These are phyloP conservation scores for Stegastes partitus DNA, from an alignment of 2,113 vertebrate genomes.

Conservation along the genomic window DNA sequence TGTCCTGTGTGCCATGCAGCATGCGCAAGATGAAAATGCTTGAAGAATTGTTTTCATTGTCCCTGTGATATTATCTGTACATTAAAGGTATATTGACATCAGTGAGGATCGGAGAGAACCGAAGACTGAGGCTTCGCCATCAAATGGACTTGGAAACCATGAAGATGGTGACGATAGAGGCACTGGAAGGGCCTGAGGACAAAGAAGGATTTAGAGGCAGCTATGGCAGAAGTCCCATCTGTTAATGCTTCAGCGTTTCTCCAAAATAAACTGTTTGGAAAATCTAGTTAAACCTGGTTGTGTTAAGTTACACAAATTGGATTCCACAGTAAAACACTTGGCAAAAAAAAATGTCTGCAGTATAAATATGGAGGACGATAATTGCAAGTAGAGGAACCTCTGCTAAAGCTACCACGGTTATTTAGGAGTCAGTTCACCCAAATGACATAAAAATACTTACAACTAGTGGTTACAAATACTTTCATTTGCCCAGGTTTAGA, in stretches of 20 bases:
- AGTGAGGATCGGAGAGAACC: conserved; percentile 24
- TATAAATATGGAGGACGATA: neutral
- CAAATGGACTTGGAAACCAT: conserved; percentile 43
- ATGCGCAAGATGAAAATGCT: conserved; percentile 47
- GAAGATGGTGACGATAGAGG: conserved; percentile 60
- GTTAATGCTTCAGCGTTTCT: neutral
- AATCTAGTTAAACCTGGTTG: conserved; percentile 1
- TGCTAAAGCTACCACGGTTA: conserved; percentile 20
- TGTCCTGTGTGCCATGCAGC: conserved; percentile 36
- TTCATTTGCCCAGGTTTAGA: neutral
- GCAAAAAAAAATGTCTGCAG: neutral
- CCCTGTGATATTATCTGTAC: conserved; percentile 44
- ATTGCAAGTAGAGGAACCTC: conserved; percentile 22
- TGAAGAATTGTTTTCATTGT: conserved; percentile 7
- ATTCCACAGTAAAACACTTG: neutral
- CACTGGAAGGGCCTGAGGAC: conserved; percentile 70
- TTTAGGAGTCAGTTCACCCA: conserved; percentile 11
- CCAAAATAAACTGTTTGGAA: neutral
- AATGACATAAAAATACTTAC: conserved; percentile 10
- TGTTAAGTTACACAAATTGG: conserved; percentile 18
- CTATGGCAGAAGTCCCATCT: conserved; percentile 30
- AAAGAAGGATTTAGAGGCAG: conserved; percentile 22
- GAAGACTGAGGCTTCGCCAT: conserved; percentile 40
- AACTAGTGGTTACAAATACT: neutral
- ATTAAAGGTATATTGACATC: conserved; percentile 54